phyloP scores from a whole-genome alignment of 2,113 vertebrate species.

The Hippopotamus amphibius region DNA sequence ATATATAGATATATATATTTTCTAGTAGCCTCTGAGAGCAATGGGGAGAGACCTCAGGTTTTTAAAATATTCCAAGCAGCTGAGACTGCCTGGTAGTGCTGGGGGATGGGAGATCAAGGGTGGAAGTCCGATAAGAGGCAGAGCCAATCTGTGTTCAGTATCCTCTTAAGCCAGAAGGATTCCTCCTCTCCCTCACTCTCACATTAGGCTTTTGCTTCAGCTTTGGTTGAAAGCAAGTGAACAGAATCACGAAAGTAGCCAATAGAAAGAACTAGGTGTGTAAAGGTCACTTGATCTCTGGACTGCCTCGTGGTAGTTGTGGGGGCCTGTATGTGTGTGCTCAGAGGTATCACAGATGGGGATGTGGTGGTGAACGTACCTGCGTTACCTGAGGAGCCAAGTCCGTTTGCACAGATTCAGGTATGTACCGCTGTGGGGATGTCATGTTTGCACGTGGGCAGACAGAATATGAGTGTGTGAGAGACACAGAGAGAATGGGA shows the following conservation, averaged over 20 bases:
- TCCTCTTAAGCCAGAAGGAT: neutral
- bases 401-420: neutral
- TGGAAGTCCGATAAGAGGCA: neutral
- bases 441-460: neutral
- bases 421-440: neutral
- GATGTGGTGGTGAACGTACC: neutral
- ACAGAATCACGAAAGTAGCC: neutral
- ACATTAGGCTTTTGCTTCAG: neutral
- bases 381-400: neutral
- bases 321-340: too few species aligned
- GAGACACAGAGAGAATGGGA: neutral
- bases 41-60: neutral
- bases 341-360: fast-evolving
- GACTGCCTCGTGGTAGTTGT: fast-evolving
- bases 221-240: neutral
- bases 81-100: neutral
- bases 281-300: neutral
- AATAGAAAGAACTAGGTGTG: neutral
- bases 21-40: neutral
- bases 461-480: neutral
- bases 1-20: neutral
- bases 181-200: neutral
- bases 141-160: neutral
- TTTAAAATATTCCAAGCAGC: neutral
- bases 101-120: neutral